These are phyloP conservation scores for Picathartes gymnocephalus DNA, from an alignment of 2,113 vertebrate species.

Conservation along the genomic window DNA sequence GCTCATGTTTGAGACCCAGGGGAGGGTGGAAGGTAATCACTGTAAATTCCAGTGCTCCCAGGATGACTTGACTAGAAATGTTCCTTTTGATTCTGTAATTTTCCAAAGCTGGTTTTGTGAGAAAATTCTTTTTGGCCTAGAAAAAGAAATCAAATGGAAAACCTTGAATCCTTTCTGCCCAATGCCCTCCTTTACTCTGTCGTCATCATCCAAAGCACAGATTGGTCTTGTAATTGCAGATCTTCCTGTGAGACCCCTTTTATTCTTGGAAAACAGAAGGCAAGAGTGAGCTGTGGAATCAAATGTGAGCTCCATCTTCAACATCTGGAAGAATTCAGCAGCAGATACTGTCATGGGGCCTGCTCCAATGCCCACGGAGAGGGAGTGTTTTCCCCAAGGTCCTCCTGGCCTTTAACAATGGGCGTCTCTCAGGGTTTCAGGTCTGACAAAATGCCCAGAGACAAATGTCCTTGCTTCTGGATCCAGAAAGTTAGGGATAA, in stretches of 20 bases:
- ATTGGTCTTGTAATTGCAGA: neutral
- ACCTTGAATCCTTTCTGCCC: rapidly evolving
- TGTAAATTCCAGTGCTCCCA: neutral
- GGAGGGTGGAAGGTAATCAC: neutral
- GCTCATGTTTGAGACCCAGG: neutral
- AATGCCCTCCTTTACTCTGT: neutral
- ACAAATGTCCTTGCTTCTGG: neutral
- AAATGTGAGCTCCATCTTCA: neutral
- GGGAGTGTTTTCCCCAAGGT: neutral
- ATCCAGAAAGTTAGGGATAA: neutral
- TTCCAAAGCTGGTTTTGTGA: neutral
- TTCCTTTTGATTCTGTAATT: neutral
- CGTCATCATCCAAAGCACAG: neutral
- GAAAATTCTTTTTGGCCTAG: neutral
- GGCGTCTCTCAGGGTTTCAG: neutral
- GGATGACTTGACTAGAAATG: neutral
- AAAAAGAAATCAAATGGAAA: neutral
- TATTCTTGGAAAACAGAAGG: neutral
- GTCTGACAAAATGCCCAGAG: neutral
- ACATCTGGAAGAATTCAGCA: neutral
- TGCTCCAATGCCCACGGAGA: neutral
- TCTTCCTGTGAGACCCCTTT: neutral
- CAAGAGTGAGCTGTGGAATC: neutral
- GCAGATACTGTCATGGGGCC: neutral
- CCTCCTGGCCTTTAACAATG: neutral